Evolutionary conservation across 2,888 invertebrate species (phyloP).

Genomic region (Alsophila aescularia): DNA sequence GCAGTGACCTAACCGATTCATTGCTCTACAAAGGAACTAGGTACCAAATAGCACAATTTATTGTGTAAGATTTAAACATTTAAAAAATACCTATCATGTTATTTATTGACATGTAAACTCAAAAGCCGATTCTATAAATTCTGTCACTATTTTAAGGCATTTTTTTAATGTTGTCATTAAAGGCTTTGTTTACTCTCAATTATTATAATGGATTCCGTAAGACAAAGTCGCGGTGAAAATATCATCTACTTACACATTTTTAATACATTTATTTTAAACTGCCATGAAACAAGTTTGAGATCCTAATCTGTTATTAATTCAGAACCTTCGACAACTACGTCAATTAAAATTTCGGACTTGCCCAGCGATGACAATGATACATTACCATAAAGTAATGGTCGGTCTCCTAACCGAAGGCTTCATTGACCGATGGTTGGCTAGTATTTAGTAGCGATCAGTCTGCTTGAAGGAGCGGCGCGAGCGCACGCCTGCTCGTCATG

Average conservation of each 20-base stretch:
- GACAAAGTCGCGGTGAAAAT: too few species aligned
- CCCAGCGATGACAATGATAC: conserved; percentile 44
- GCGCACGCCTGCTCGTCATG: conserved; percentile 69
- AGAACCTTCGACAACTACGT: conserved; percentile 16
- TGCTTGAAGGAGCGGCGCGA: conserved; percentile 60
- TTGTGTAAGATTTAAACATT: too few species aligned
- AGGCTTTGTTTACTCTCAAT: too few species aligned
- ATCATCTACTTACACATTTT: neutral
- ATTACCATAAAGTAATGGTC: conserved; percentile 59
- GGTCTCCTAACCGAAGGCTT: conserved; percentile 46
- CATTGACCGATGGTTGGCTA: conserved; percentile 32
- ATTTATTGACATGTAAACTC: too few species aligned
- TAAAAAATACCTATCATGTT: too few species aligned
- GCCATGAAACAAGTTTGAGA: neutral
- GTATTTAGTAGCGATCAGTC: conserved; percentile 63
- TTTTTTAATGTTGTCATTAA: too few species aligned
- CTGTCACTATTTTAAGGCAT: too few species aligned
- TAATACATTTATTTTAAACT: neutral
- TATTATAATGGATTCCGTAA: too few species aligned
- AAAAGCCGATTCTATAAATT: too few species aligned
- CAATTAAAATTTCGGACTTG: conserved; percentile 23
- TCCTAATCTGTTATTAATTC: conserved; percentile 3
- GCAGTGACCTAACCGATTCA: too few species aligned
- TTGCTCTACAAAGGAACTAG: too few species aligned
- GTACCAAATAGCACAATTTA: too few species aligned